Evolutionary conservation across 2,888 invertebrate species (phyloP).

Genomic region (Lathronympha strigana): DNA sequence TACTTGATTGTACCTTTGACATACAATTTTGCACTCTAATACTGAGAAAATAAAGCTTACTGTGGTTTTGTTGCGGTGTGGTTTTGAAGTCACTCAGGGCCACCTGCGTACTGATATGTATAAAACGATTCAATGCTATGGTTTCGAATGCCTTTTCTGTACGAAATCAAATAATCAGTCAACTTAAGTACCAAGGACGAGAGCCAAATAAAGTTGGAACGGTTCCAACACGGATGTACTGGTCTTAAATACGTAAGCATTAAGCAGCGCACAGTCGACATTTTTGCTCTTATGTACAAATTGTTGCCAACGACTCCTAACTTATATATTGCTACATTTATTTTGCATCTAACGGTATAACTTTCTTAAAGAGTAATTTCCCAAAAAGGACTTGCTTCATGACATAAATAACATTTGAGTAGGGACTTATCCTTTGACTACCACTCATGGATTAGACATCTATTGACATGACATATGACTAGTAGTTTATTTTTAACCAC

Average conservation of each 20-base stretch:
- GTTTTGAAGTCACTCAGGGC: neutral
- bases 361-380: too few species aligned
- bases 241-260: neutral
- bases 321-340: too few species aligned
- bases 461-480: too few species aligned
- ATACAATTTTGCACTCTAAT: neutral
- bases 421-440: too few species aligned
- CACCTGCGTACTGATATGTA: constrained; percentile 25
- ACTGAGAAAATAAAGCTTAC: neutral
- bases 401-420: too few species aligned
- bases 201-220: constrained; percentile 15
- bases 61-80: neutral
- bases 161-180: constrained; percentile 13
- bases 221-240: constrained; percentile 9
- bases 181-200: neutral
- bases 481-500: too few species aligned
- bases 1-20: neutral
- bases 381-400: too few species aligned
- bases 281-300: neutral
- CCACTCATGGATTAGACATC: too few species aligned
- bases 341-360: too few species aligned
- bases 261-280: neutral
- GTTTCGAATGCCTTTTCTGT: neutral
- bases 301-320: neutral
- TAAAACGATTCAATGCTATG: neutral